phyloP scores from a whole-genome alignment of 2,888 invertebrate species.

The Lasiommata megera region DNA sequence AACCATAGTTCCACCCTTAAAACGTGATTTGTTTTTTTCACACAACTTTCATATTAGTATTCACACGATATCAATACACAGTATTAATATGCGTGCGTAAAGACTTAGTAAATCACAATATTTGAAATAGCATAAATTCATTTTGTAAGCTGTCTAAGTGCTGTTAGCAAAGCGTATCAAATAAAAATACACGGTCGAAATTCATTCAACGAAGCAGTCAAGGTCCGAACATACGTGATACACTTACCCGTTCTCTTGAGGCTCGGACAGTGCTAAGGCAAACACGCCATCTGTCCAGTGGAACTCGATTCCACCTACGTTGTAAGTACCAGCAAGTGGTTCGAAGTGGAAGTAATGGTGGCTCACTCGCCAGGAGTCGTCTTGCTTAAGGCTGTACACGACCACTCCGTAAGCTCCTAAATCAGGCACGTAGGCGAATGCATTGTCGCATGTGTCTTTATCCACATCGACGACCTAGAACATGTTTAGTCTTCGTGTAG shows the following conservation, averaged over 20 bases:
- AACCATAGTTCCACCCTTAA: too few relatives aligned
- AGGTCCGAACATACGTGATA: constrained; percentile 31
- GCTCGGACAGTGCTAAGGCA: constrained; percentile 85
- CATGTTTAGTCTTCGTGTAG: too few relatives aligned
- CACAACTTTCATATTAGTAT: too few relatives aligned
- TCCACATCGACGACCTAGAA: constrained; percentile 86
- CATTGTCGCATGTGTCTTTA: constrained; percentile 86
- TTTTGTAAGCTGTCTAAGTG: not conserved
- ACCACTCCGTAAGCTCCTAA: constrained; percentile 88
- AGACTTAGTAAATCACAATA: not conserved
- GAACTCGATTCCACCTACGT: constrained; percentile 89
- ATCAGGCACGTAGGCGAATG: constrained; percentile 90
- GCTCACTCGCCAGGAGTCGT: constrained; percentile 89
- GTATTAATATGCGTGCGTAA: too few relatives aligned
- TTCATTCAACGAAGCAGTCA: constrained; percentile 31
- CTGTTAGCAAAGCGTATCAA: constrained; percentile 28
- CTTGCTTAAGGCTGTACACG: constrained; percentile 87
- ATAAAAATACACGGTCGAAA: constrained; percentile 28
- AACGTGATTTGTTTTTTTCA: too few relatives aligned
- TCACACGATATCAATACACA: too few relatives aligned
- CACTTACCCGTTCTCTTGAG: constrained; percentile 78
- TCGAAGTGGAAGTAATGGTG: constrained; percentile 94
- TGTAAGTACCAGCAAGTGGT: constrained; percentile 88
- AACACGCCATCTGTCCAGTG: constrained; percentile 94
- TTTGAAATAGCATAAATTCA: not conserved